Evolutionary conservation across 2,888 invertebrate species (phyloP), one percentile per base, ranked within the genome.

Genomic region (Harmothoe impar): DNA sequence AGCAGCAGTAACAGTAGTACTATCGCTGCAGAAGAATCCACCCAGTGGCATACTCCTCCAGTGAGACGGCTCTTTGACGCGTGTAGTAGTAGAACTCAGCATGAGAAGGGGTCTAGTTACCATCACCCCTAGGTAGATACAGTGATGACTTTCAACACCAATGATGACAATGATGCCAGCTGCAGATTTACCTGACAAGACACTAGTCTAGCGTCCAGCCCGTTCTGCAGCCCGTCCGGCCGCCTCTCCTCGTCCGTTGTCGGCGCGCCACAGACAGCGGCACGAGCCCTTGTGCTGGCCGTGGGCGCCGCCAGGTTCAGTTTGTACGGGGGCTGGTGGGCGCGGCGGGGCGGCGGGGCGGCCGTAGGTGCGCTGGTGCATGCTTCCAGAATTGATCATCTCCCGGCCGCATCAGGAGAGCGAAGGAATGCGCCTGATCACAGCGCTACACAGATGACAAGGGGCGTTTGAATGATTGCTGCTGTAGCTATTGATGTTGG

Each of bases 341-440:
- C 77, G 31, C 31, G 77, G 77, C 23, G 1, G 77, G 77, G 77
- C 77, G 31, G 77, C 29, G 15, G 77, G 77, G 77, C 77, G 29
- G 31, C 77, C 77, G 77, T 25, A 25, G 77, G 77, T 77, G 77
- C 77, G 25, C 77, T 77, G 77, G 31, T 77, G 77, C 77, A 31
- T 77, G 77, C 77, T 31, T 77, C 29, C 31, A 77, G 77, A 77
- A 77, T 77, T 77, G 77, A 77, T 77, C 77, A 31, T 25, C 77
- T 31, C 31, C 77, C 20, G 29, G 20, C 77, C 31, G 77, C 77
- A 77, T 29, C 29, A 77, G 77, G 17, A 20, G 25, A 31, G 17
- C 77, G 31, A 25, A 77, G 62, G 31, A 77, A 77, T 77, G 77
- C 31, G 77, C 29, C n/a, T 62, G 20, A 62, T 62, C 62, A 62